phyloP scores from a whole-genome alignment of 2,888 invertebrate species.

The Odiellus spinosus region DNA sequence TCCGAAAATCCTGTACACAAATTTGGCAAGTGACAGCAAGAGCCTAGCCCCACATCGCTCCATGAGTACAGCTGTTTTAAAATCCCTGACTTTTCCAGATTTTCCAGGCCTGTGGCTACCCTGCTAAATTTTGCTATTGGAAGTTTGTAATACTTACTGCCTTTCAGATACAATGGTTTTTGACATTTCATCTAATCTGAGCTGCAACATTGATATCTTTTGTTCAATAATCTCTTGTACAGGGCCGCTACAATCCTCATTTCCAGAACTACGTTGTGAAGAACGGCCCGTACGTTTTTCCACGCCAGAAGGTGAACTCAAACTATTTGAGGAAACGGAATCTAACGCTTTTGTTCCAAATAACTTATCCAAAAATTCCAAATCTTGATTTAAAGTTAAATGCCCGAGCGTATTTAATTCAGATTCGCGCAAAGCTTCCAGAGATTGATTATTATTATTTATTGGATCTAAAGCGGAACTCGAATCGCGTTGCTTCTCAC shows the following conservation, averaged over 20 bases:
- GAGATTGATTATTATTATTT: neutral
- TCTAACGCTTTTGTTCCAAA: constrained; percentile 13
- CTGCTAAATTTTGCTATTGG: no score
- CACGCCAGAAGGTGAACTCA: constrained; percentile 9
- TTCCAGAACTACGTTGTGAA: constrained; percentile 11
- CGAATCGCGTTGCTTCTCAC: constrained; percentile 7
- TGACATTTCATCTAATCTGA: constrained; percentile 53
- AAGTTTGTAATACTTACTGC: constrained; percentile 54
- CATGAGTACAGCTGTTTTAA: neutral
- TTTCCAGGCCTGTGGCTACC: no score
- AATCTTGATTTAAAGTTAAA: constrained; percentile 13
- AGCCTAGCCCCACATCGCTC: no score
- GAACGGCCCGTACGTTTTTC: constrained; percentile 7
- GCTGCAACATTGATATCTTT: constrained; percentile 35
- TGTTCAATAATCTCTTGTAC: constrained; percentile 22
- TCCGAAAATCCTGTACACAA: no score
- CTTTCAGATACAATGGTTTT: constrained; percentile 53
- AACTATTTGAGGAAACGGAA: constrained; percentile 8
- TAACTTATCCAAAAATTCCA: constrained; percentile 22
- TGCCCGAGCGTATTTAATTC: neutral
- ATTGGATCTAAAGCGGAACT: constrained; percentile 4
- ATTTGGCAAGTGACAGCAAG: no score
- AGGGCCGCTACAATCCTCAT: constrained; percentile 12
- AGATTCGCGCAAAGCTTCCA: neutral
- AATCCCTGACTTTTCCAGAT: neutral